Evolutionary conservation across 37 sponge, comb jelly and placozoan genomes (phyloP).

Genomic region (Beroe ovata): DNA sequence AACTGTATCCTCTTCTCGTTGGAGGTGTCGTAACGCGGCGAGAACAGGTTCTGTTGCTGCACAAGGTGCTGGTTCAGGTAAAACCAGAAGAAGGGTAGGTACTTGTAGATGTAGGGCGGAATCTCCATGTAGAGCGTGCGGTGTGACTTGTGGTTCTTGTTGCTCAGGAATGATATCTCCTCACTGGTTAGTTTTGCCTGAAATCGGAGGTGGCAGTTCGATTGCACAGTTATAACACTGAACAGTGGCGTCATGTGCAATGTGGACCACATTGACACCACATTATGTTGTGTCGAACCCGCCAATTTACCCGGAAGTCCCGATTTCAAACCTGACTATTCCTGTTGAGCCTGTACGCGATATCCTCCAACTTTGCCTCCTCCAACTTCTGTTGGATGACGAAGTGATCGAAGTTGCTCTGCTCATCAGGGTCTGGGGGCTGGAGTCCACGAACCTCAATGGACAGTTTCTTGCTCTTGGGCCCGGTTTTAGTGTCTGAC

Average conservation of each 20-base stretch:
- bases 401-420: conserved; percentile 18
- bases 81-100: conserved; percentile 58
- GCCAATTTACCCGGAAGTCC: too few relatives aligned
- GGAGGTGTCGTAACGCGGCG: conserved; percentile 26
- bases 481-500: neutral
- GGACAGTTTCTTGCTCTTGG: neutral
- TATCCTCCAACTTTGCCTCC: conserved; percentile 55
- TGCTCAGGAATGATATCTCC: conserved; percentile 53
- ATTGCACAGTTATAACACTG: too few relatives aligned
- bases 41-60: conserved; percentile 26
- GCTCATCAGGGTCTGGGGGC: conserved; percentile 57
- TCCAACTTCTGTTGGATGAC: conserved; percentile 61
- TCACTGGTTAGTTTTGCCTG: conserved; percentile 16
- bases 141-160: conserved; percentile 12
- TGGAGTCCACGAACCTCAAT: conserved; percentile 28
- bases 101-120: conserved; percentile 42
- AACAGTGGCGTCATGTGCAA: too few relatives aligned
- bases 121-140: conserved; percentile 16
- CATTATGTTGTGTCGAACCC: too few relatives aligned
- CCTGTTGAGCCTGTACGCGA: conserved; percentile 30
- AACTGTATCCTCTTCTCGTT: conserved; percentile 46
- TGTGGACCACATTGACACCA: too few relatives aligned
- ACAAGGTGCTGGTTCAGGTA: conserved; percentile 60
- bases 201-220: too few relatives aligned
- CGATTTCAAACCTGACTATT: conserved; percentile 51